Percentiles rank a stretch among this genome's conserved stretches.
These are phyloP conservation scores for Apogon talboti DNA, from an alignment of 2,797 vertebrate species.

Conservation along the genomic window DNA sequence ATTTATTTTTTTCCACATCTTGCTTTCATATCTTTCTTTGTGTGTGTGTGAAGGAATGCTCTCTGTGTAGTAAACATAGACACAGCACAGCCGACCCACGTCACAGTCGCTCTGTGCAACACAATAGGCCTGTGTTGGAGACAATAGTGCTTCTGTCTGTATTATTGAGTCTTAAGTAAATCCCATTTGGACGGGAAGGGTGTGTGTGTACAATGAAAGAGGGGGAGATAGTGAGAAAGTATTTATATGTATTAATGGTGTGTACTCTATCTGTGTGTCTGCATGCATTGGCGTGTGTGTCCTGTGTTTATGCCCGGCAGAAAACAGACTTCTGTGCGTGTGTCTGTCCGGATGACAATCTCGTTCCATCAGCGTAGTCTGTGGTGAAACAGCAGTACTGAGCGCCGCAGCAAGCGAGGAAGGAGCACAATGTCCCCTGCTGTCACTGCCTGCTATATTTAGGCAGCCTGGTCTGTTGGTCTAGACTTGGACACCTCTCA, in stretches of 20 bases:
- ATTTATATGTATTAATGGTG: constrained; percentile 44
- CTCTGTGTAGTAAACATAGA: constrained; percentile 62
- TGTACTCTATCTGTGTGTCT: constrained; percentile 30
- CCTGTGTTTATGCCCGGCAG: constrained; percentile 20
- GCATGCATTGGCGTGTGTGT: constrained; percentile 8
- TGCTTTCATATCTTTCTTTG: constrained; percentile 23
- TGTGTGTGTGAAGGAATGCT: constrained; percentile 43
- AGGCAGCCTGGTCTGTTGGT: constrained; percentile 72
- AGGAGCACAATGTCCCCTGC: constrained; percentile 58
- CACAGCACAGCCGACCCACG: constrained; percentile 42
- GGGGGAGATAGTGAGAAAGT: constrained; percentile 22
- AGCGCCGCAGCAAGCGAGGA: constrained; percentile 40
- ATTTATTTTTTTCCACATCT: constrained; percentile 6
- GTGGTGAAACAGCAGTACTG: constrained; percentile 52
- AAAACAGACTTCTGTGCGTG: constrained; percentile 25
- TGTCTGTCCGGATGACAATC: constrained; percentile 31
- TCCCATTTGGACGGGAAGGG: constrained; percentile 62
- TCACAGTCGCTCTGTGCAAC: constrained; percentile 50
- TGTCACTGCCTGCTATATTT: constrained; percentile 80
- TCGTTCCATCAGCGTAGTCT: constrained; percentile 44
- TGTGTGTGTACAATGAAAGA: constrained; percentile 32
- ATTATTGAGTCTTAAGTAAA: constrained; percentile 73
- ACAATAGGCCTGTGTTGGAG: constrained; percentile 66
- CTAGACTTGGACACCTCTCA: constrained; percentile 73
- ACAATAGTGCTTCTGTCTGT: constrained; percentile 71